phyloP scores from a whole-genome alignment of 2,888 invertebrate species.

The Dendrolimus pini region DNA sequence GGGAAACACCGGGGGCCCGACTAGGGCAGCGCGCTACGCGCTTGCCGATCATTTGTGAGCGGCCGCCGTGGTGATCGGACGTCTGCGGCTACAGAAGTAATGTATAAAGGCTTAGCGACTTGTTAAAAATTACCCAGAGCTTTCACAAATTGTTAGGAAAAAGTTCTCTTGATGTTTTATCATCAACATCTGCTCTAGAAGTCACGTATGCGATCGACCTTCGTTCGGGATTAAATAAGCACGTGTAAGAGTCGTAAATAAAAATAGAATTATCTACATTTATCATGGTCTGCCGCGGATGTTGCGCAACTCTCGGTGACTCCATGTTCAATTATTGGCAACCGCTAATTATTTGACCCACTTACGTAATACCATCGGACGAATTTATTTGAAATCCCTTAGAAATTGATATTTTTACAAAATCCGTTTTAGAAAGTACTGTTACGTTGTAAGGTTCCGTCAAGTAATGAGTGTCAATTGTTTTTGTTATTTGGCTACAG shows the following conservation, averaged over 20 bases:
- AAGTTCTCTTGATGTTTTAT: constrained; percentile 9
- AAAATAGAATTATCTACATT: constrained; percentile 18
- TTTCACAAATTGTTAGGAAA: too few species aligned
- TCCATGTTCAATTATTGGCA: constrained; percentile 6
- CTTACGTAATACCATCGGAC: constrained; percentile 1
- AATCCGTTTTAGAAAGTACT: not conserved
- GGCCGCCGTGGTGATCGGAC: too few species aligned
- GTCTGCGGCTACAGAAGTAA: too few species aligned
- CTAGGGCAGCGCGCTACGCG: too few species aligned
- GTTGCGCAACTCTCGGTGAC: constrained; percentile 9
- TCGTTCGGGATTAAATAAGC: constrained; percentile 19
- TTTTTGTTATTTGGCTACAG: too few species aligned
- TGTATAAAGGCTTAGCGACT: too few species aligned
- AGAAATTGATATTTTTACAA: not conserved
- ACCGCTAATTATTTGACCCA: constrained; percentile 9
- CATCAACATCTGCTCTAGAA: constrained; percentile 27
- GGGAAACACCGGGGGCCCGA: too few species aligned
- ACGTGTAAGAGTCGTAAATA: constrained; percentile 15
- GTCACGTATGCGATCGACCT: constrained; percentile 25
- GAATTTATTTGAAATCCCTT: not conserved
- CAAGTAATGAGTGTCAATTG: too few species aligned
- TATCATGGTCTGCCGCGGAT: constrained; percentile 13
- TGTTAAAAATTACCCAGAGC: too few species aligned
- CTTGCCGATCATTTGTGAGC: too few species aligned
- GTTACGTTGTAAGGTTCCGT: too few species aligned